These are phyloP conservation scores for Virgularia gustaviana DNA, from an alignment of 92 coral and sea anemone genomes.

Conservation along the genomic window DNA sequence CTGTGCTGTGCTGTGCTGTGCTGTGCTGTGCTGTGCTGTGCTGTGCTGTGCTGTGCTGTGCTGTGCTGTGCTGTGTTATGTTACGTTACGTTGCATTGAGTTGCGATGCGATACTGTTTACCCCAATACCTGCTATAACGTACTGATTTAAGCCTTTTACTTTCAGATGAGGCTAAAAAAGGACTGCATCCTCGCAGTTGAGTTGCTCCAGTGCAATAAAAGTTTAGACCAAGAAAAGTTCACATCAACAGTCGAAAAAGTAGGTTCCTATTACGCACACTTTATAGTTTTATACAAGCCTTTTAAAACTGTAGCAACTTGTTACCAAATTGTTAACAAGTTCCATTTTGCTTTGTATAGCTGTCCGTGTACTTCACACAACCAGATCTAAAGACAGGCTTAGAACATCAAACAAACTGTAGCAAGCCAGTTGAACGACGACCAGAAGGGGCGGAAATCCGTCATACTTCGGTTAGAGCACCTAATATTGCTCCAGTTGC, in stretches of 20 bases:
- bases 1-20: background rate
- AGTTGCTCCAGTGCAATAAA: conserved; percentile 86
- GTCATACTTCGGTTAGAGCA: no score
- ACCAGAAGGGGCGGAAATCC: no score
- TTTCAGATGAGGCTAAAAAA: conserved; percentile 69
- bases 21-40: background rate
- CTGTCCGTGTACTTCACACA: no score
- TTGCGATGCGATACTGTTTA: background rate
- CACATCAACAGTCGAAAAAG: conserved; percentile 59
- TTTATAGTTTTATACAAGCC: background rate
- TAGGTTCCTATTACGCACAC: conserved; percentile 1
- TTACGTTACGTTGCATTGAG: background rate
- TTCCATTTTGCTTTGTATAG: no score
- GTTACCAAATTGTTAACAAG: background rate
- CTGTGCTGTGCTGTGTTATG: background rate
- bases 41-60: background rate
- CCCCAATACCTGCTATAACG: background rate
- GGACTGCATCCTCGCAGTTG: conserved; percentile 82
- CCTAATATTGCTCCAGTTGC: no score
- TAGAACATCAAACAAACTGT: no score
- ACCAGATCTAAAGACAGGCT: no score
- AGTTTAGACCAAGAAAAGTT: conserved; percentile 66
- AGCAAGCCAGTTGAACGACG: no score
- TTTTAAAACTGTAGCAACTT: background rate
- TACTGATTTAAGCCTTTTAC: background rate